These are phyloP conservation scores for Myodes glareolus DNA, from an alignment of 2,113 vertebrate species.

Conservation along the genomic window DNA sequence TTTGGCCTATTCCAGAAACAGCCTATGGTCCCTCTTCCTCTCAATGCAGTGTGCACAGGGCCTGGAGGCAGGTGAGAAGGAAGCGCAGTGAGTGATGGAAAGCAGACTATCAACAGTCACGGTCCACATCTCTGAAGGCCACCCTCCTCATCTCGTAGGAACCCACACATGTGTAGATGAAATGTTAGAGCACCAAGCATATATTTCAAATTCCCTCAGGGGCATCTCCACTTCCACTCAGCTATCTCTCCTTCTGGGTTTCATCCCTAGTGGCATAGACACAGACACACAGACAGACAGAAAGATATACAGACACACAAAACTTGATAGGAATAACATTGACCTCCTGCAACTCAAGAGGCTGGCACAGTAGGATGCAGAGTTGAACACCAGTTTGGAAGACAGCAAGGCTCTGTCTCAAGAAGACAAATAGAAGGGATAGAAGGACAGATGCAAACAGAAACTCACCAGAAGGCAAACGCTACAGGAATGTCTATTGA, in stretches of 20 bases:
- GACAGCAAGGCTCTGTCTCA: not conserved
- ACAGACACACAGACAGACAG: not conserved
- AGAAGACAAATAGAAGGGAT: not conserved
- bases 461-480: not conserved
- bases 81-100: not conserved
- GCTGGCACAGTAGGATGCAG: not conserved
- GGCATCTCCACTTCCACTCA: not conserved
- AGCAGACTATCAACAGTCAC: not conserved
- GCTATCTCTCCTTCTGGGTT: not conserved
- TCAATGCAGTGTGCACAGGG: not conserved
- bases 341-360: not conserved
- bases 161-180: not conserved
- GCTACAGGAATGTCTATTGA: not conserved
- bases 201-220: not conserved
- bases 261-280: not conserved
- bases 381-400: not conserved
- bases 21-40: not conserved
- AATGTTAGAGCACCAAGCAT: not conserved
- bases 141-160: not conserved
- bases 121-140: accelerated
- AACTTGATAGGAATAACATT: not conserved
- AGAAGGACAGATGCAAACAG: not conserved
- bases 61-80: not conserved
- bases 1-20: not conserved
- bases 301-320: too few species aligned